Evolutionary conservation across 1,140 invertebrate species (phyloP), one percentile per base, ranked within the genome.

Genomic region (Cydia splendana): DNA sequence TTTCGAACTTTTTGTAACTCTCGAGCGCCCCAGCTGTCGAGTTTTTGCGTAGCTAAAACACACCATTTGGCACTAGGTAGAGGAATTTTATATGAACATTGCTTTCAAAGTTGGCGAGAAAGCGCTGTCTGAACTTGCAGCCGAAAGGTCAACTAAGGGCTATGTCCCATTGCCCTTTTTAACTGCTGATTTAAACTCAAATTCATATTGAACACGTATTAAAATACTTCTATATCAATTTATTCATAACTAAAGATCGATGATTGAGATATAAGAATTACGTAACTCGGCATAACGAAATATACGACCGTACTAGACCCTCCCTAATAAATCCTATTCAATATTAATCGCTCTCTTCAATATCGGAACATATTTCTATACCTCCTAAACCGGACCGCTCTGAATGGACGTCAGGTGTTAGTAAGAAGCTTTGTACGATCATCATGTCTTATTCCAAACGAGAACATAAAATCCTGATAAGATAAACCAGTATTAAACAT

Each of bases 321-420:
- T 71, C 45, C n/a, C 30, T 9, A n/a, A 30, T 7, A n/a, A 30
- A 71, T 71, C 67, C 67, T 18, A 71, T 71, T 71, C 67, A 69
- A 69, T 42, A 69, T 69, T 69, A 69, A 69, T 71, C 34, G 67
- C 67, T 71, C 30, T 18, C 67, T 42, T 42, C 13, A n/a, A 69
- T 42, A 42, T n/a, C 30, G 34, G 5, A 6, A 42, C 7, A 42
- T 62, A n/a, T 42, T 0, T 71, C 34, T 18, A 18, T 71, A 71
- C 2, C 42, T 67, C n/a, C 67, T 10, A 71, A 45, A 71, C 67
- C 30, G 34, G n/a, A 34, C 67, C 34, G 28, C 38, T 69, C 15
- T 69, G 28, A 71, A 71, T 71, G n/a, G 67, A 42, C n/a, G 67
- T 42, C 67, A 71, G 67, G 15, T 38, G 67, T 20, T 38, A 67